These are phyloP conservation scores for Aplodontia rufa DNA, from an alignment of 2,113 vertebrate genomes.

Conservation along the genomic window DNA sequence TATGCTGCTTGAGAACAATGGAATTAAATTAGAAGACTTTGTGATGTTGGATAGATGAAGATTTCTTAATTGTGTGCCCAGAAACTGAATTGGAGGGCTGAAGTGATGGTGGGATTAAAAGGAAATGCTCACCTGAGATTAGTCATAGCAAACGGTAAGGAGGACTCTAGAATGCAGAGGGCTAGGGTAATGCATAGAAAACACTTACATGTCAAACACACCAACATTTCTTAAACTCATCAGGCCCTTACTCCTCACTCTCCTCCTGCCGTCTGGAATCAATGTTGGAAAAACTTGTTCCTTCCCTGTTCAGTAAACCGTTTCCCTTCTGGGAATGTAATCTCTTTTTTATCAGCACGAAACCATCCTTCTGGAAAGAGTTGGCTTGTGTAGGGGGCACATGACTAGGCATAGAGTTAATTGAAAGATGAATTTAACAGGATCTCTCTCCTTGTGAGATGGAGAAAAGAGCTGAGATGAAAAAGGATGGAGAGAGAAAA, in stretches of 20 bases:
- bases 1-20: not conserved
- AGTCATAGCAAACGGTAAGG: not conserved
- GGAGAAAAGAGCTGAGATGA: not conserved
- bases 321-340: not conserved
- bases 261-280: not conserved
- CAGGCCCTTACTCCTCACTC: not conserved
- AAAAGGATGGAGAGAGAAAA: not conserved
- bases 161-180: not conserved
- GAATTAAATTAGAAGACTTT: conserved; percentile 9
- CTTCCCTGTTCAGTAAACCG: not conserved
- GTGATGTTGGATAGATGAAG: not conserved
- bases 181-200: not conserved
- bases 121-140: not conserved
- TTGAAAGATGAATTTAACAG: not conserved
- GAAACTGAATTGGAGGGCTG: not conserved
- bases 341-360: not conserved
- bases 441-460: not conserved
- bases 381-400: not conserved
- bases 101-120: not conserved
- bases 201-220: not conserved
- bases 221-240: not conserved
- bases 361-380: not conserved
- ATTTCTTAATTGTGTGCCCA: not conserved
- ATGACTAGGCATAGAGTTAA: not conserved
- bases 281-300: not conserved